Evolutionary conservation across 2,888 invertebrate species (phyloP).

Genomic region (Magallana nippona): DNA sequence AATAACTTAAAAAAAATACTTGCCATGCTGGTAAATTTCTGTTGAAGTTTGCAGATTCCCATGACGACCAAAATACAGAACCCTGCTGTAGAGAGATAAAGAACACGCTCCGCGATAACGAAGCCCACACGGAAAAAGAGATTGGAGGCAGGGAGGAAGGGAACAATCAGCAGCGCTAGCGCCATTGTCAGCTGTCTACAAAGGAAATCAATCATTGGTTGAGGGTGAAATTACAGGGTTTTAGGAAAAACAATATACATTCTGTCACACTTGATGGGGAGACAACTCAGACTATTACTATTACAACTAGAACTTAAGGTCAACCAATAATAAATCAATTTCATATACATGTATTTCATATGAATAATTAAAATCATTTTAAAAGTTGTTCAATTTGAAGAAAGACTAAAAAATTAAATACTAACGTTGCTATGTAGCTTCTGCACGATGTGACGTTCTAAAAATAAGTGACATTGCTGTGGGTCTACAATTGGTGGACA

Average conservation of each 20-base stretch:
- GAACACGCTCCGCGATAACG: slow-evolving; percentile 92
- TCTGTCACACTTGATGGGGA: not conserved
- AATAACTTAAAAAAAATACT: not conserved
- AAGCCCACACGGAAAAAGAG: slow-evolving; percentile 92
- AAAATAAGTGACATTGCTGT: too few relatives aligned
- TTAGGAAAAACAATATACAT: not conserved
- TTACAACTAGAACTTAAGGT: too few relatives aligned
- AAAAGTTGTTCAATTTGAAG: too few relatives aligned
- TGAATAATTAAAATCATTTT: too few relatives aligned
- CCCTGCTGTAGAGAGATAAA: slow-evolving; percentile 91
- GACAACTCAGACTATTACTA: too few relatives aligned
- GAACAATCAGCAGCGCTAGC: slow-evolving; percentile 85
- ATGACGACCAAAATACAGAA: slow-evolving; percentile 87
- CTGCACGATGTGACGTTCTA: too few relatives aligned
- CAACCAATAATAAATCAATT: too few relatives aligned
- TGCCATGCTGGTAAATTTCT: slow-evolving; percentile 8
- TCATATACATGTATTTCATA: too few relatives aligned
- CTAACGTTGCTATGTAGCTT: too few relatives aligned
- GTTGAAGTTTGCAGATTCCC: slow-evolving; percentile 81
- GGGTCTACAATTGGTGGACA: too few relatives aligned
- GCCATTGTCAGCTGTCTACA: slow-evolving; percentile 81
- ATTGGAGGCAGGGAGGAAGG: slow-evolving; percentile 92
- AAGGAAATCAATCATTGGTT: slow-evolving; percentile 23
- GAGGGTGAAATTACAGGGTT: not conserved
- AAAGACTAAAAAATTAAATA: too few relatives aligned